Base-by-base conservation (phyloP, 2,888 invertebrate genomes). In the Opisthograptis luteolata region DNA sequence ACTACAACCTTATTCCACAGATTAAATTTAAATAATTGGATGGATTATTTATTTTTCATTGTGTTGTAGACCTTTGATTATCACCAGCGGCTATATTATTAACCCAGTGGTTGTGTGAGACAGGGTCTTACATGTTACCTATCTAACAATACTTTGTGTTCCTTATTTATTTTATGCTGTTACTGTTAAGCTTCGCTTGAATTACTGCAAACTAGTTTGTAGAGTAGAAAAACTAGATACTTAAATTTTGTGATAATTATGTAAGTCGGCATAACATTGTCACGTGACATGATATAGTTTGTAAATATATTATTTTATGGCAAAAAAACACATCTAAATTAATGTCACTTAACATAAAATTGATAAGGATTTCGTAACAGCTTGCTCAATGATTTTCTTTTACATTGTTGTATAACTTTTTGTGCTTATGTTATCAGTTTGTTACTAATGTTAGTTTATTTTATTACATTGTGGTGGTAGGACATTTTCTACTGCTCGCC, bases 221-320 rank as follows among this genome's bases (percentile, higher is more conserved):
- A 45, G 43, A 15, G 31, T 35, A 45, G 37, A 43, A 35, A 48
- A 30, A 31, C 30, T 60, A 48, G 42, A 35, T 46, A 58, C 40
- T 59, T 71, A 71, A 61, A 64, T 70, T 67, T 74, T 74, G 70
- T 75, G 70, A 72, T 78, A 71, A 64, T 43, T 69, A 62, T 66
- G 45, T 68, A 62, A 68, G 62, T 44, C 30, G 59, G 60, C 50
- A 44, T 55, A 64, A 51, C 56, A 46, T 41, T 44, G 39, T 62
- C 47, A 25, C 50, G 43, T 55, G 59, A 60, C 49, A 54, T 28
- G 39, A 39, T 15, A n/a, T 43, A 37, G 41, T 47, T 13, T 39
- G 45, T 28, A 30, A 42, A 58, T 54, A 30, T 30, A 30, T 14
- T 30, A 10, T 14, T 13, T 30, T 8, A 1, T 31, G 30, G 14